Evolutionary conservation across 2,113 vertebrate genomes (phyloP).

Genomic region (Beaufortia kweichowensis): DNA sequence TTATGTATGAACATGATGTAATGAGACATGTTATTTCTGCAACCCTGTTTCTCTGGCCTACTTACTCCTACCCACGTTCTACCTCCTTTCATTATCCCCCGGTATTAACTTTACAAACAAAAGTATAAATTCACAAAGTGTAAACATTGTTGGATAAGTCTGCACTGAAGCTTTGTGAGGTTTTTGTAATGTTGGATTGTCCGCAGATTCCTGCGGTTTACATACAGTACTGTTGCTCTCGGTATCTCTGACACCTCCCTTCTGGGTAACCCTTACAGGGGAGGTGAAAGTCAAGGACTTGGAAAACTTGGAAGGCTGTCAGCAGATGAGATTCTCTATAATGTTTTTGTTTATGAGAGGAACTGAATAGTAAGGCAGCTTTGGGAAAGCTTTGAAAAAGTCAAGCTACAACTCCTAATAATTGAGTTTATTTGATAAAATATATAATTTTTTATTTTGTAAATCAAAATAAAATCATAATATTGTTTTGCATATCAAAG

Average conservation of each 20-base stretch:
- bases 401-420: not conserved
- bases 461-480: too few relatives aligned
- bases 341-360: not conserved
- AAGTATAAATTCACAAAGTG: constrained; percentile 28
- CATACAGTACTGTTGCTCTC: not conserved
- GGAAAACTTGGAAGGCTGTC: not conserved
- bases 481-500: too few relatives aligned
- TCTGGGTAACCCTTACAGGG: not conserved
- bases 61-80: constrained; percentile 33
- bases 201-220: constrained; percentile 5
- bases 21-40: constrained; percentile 42
- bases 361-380: not conserved
- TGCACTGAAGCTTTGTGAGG: constrained; percentile 12
- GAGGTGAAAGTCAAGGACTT: not conserved
- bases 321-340: not conserved
- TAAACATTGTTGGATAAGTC: constrained; percentile 30
- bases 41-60: constrained; percentile 56
- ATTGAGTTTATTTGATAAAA: too few relatives aligned
- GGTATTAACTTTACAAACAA: constrained; percentile 30
- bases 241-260: not conserved
- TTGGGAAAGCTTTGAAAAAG: not conserved
- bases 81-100: constrained; percentile 37
- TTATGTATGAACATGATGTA: constrained; percentile 58
- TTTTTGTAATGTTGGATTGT: constrained; percentile 1
- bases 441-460: too few relatives aligned